Conservation (phyloP, 2,888 invertebrate genomes). For the Leucophenga maculata region DNA sequence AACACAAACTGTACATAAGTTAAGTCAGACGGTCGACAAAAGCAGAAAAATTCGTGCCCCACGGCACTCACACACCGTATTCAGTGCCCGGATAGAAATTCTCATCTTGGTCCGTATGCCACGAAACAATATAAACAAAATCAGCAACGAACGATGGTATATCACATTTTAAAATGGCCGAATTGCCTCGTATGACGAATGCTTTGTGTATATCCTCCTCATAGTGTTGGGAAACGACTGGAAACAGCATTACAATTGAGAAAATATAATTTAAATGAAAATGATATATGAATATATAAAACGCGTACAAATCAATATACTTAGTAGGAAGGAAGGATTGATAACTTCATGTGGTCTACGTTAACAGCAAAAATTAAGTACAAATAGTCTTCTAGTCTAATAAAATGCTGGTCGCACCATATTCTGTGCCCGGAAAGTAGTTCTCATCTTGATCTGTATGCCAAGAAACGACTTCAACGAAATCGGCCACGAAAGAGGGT, state of each 20-base stretch:
- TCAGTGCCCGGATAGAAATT: conserved; percentile 71
- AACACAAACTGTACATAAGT: conserved; percentile 32
- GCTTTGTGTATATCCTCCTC: conserved; percentile 94
- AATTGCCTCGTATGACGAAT: conserved; percentile 91
- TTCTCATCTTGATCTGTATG: conserved; percentile 79
- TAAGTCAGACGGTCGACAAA: conserved; percentile 29
- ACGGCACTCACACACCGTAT: conserved; percentile 68
- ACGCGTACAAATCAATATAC: not conserved
- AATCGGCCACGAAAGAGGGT: conserved; percentile 94
- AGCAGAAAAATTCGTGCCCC: conserved; percentile 5
- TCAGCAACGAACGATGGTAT: conserved; percentile 94
- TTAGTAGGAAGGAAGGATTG: not conserved
- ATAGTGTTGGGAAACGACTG: conserved; percentile 92
- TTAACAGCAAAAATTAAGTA: too few species aligned
- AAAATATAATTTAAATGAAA: not conserved
- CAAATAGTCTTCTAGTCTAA: not conserved
- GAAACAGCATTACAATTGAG: conserved; percentile 33
- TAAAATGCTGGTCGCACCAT: conserved; percentile 63
- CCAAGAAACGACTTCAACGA: conserved; percentile 90
- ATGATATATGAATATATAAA: not conserved
- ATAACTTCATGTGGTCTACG: too few species aligned
- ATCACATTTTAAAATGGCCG: conserved; percentile 90
- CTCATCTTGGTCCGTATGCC: conserved; percentile 82
- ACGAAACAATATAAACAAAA: conserved; percentile 89
- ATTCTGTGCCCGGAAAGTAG: conserved; percentile 71